These are phyloP conservation scores for Hirtodrosophila trivittata DNA, from an alignment of 2,888 invertebrate genomes.

Conservation along the genomic window DNA sequence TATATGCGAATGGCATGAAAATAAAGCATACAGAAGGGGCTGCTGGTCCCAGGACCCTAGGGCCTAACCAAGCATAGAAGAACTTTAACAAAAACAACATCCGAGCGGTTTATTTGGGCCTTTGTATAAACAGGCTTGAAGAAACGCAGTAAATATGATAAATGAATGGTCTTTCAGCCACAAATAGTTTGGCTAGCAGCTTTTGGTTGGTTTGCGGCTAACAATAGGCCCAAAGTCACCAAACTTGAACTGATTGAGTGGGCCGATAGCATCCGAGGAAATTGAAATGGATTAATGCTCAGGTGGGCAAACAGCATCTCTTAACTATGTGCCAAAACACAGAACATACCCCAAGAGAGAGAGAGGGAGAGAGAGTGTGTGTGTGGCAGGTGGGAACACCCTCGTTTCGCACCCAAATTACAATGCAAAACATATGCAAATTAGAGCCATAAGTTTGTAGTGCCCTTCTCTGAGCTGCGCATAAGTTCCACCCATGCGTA, in stretches of 20 bases:
- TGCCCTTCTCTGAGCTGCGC: slow-evolving; percentile 22
- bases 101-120: slow-evolving; percentile 50
- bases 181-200: slow-evolving; percentile 40
- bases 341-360: neutral
- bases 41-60: neutral
- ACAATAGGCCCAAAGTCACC: slow-evolving; percentile 32
- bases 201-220: slow-evolving; percentile 12
- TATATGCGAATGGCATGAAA: slow-evolving; percentile 52
- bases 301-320: slow-evolving; percentile 9
- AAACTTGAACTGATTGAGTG: slow-evolving; percentile 37
- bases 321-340: too few species aligned
- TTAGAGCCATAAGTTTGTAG: slow-evolving; percentile 39
- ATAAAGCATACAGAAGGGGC: slow-evolving; percentile 22
- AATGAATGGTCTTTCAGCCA: slow-evolving; percentile 54
- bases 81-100: slow-evolving; percentile 1
- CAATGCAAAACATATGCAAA: slow-evolving; percentile 60
- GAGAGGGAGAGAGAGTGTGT: neutral
- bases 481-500: slow-evolving; percentile 37
- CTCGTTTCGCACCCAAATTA: slow-evolving; percentile 23
- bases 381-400: neutral
- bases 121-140: slow-evolving; percentile 51
- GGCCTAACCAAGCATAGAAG: slow-evolving; percentile 19
- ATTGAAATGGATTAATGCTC: slow-evolving; percentile 41
- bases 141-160: slow-evolving; percentile 55
- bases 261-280: slow-evolving; percentile 33